Evolutionary conservation across 2,113 vertebrate species (phyloP).

Genomic region (Prunella fulvescens): DNA sequence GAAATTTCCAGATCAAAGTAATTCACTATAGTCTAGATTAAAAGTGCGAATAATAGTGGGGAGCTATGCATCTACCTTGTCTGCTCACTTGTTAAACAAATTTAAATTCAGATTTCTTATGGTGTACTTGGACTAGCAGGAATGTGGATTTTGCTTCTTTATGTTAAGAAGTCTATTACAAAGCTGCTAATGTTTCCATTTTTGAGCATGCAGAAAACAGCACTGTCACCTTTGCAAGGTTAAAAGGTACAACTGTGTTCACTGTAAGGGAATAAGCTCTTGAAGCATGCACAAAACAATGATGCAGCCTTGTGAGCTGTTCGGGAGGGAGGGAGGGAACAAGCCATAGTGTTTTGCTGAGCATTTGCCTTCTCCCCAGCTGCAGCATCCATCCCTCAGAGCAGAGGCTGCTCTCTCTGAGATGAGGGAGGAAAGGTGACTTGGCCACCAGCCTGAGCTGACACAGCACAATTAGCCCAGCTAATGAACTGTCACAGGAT

Average conservation of each 20-base stretch:
- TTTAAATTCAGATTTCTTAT: background rate
- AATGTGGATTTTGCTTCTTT: background rate
- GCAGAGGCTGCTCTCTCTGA: background rate
- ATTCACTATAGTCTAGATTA: background rate
- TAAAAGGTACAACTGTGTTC: fast-evolving
- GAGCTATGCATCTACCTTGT: background rate
- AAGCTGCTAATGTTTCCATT: background rate
- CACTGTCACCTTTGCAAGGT: background rate
- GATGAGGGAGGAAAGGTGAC: background rate
- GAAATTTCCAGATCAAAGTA: background rate
- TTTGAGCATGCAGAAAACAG: background rate
- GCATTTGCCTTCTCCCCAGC: background rate
- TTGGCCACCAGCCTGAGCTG: background rate
- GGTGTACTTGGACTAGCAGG: background rate
- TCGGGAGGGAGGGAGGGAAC: background rate
- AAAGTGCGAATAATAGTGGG: background rate
- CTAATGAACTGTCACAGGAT: background rate
- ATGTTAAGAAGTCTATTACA: background rate
- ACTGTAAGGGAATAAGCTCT: background rate
- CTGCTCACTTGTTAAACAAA: background rate
- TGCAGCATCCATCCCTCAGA: background rate
- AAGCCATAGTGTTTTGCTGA: background rate
- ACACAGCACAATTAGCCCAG: background rate
- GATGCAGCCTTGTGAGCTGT: fast-evolving
- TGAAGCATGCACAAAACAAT: fast-evolving